Base-by-base conservation (phyloP, 2,888 invertebrate species). In the Eupithecia pulchellata region DNA sequence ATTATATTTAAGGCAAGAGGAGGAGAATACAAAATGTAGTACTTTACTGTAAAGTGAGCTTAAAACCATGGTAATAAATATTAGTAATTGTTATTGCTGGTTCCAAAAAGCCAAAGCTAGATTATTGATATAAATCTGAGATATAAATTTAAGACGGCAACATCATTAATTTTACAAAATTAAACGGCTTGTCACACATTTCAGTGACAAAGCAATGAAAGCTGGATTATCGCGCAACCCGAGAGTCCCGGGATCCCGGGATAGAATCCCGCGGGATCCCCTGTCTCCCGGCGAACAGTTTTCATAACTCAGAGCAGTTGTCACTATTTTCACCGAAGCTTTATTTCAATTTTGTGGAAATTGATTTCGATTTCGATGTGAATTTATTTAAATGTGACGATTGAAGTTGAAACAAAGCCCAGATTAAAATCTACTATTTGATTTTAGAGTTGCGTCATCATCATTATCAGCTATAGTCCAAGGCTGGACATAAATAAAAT, bases 231-330 rank as follows among this genome's bases (percentile, higher is more conserved):
- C 64, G 13, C 13, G 32, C 66, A 68, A 60, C 66, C 34, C 42
- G 34, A 60, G 20, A 47, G 42, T 47, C 32, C 66, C 66, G 13
- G 57, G 39, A 57, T 63, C 25, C 62, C 20, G 27, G 29, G 27
- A 64, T 52, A 17, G 36, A 60, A 70, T 67, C 73, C 72, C 68
- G 64, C 58, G 73, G 75, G 74, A 72, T 73, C 61, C 9, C 32
- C 74, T 74, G 78, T 79, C 78, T 72, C 52, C 34, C 66, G 63
- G 55, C 39, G 69, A 75, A 72, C 74, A 55, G 63, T 74, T 79
- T 75, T 79, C 81, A 79, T 79, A 78, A 75, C 78, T 81, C 78
- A 57, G 66, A 57, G 73, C 58, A 71, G 74, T 74, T 36, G 32
- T 34, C 34, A 57, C 29, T 29, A 29, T 57, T 29, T 57, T 17